Percentiles rank a stretch among this genome's conserved stretches.
These are phyloP conservation scores for Caradrina clavipalpis DNA, from an alignment of 2,888 invertebrate species.

Conservation along the genomic window DNA sequence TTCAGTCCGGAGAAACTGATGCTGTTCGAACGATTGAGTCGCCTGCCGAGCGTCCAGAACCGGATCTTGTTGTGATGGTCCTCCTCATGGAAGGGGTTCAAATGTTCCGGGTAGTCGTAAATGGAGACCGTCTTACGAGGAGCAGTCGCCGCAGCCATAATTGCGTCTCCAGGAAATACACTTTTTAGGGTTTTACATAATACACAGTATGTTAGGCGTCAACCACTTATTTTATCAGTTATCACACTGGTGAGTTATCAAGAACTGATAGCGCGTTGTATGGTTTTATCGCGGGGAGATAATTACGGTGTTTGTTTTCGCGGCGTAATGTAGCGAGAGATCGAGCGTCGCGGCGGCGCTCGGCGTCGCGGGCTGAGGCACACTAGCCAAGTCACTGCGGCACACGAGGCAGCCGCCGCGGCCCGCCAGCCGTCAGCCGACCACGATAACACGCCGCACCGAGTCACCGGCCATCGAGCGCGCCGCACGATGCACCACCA, in stretches of 20 bases:
- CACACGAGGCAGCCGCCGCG: conserved; percentile 52
- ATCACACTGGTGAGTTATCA: conserved; percentile 87
- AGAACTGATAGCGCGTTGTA: conserved; percentile 82
- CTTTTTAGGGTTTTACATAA: conserved; percentile 85
- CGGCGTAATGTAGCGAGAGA: conserved; percentile 62
- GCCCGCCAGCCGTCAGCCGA: conserved; percentile 26
- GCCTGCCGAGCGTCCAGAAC: conserved; percentile 91
- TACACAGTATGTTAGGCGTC: conserved; percentile 79
- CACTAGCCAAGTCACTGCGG: conserved; percentile 73
- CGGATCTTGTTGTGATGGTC: conserved; percentile 92
- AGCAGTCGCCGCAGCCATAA: conserved; percentile 84
- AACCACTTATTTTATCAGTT: conserved; percentile 87
- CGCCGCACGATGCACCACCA: conserved; percentile 25
- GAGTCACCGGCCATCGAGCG: conserved; percentile 16
- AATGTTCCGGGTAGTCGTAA: conserved; percentile 94
- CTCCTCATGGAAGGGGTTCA: conserved; percentile 94
- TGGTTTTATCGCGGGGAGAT: conserved; percentile 87
- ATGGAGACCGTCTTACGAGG: conserved; percentile 90
- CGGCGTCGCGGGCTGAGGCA: conserved; percentile 78
- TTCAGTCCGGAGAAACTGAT: conserved; percentile 92
- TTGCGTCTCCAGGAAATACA: conserved; percentile 73
- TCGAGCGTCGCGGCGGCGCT: conserved; percentile 76
- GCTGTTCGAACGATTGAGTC: conserved; percentile 90
- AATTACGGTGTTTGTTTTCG: conserved; percentile 87
- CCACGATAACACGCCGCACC: conserved; percentile 61